Evolutionary conservation across 2,113 vertebrate genomes (phyloP), one percentile per base, ranked within the genome.

Genomic region (Malaclemys terrapin): DNA sequence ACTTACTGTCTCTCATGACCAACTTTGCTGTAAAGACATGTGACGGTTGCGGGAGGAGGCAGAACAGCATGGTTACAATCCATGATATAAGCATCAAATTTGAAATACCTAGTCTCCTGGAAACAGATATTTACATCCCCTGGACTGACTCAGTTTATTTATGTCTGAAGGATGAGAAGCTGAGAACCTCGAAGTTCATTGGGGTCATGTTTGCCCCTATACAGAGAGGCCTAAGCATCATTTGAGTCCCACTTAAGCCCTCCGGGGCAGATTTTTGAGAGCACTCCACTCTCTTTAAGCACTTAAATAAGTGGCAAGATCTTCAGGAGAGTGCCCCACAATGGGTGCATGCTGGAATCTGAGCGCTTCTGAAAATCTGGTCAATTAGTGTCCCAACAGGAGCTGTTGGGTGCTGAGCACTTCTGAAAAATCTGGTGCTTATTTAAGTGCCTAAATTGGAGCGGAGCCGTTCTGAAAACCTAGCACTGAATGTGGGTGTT

Each of bases 71-170:
- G n/a, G 24, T 0, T 54, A 69, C 29, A 4, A 27, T 62, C 65
- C 35, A 4, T n/a, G 53, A 19, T 2, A 45, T 17, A 11, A 29
- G n/a, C 69, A 2, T 20, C 72, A 80, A 29, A 16, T 8, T 10
- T 76, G 52, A 53, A 83, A 24, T 31, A 22, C 29, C 42, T 45
- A 78, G 10, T 78, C 25, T 27, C 42, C 72, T 8, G 75, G 75
- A 76, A 47, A 78, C 42, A 78, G 72, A 25, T 11, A 25, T 27
- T 72, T 24, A 13, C 6, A 8, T 52, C 27, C 27, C 4, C 54
- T 35, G 19, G 12, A 2, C 3, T 2, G 83, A 72, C 10, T 54
- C 49, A 13, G 5, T 17, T 52, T 17, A 38, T 0, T 0, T 52
- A 29, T n/a, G 22, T 78, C 87, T 19, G 56, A 38, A 0, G 20